Evolutionary conservation across 1,140 invertebrate genomes (phyloP).

Genomic region (Drosophila nasuta): DNA sequence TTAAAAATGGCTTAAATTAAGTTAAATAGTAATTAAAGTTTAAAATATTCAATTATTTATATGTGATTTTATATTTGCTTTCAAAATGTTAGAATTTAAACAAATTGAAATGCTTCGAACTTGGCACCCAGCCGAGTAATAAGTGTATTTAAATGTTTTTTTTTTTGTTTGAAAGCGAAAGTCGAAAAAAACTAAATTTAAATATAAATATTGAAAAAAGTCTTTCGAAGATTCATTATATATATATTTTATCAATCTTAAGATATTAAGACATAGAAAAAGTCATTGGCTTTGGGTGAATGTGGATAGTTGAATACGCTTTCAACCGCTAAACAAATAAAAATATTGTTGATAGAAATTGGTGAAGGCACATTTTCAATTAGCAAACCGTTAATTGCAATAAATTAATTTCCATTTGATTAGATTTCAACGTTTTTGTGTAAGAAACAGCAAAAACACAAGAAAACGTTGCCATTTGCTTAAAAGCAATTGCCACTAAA

Average conservation of each 20-base stretch:
- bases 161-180: conserved; percentile 27
- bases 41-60: conserved; percentile 3
- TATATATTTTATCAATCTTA: conserved; percentile 4
- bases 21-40: neutral
- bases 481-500: neutral
- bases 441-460: conserved; percentile 20
- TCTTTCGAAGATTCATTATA: neutral
- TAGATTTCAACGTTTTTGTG: conserved; percentile 46
- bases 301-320: conserved; percentile 15
- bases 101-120: conserved; percentile 57
- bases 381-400: conserved; percentile 63
- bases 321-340: conserved; percentile 19
- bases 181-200: conserved; percentile 34
- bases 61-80: neutral
- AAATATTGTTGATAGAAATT: conserved; percentile 26
- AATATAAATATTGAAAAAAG: conserved; percentile 26
- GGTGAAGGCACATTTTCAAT: conserved; percentile 42
- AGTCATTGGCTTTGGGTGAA: conserved; percentile 23
- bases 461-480: conserved; percentile 26
- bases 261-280: conserved; percentile 6
- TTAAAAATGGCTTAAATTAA: conserved; percentile 27
- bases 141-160: conserved; percentile 48
- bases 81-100: conserved; percentile 29
- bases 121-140: conserved; percentile 65
- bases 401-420: conserved; percentile 52